These are phyloP conservation scores for Laterallus jamaicensis DNA, from an alignment of 2,113 vertebrate genomes.

Conservation along the genomic window DNA sequence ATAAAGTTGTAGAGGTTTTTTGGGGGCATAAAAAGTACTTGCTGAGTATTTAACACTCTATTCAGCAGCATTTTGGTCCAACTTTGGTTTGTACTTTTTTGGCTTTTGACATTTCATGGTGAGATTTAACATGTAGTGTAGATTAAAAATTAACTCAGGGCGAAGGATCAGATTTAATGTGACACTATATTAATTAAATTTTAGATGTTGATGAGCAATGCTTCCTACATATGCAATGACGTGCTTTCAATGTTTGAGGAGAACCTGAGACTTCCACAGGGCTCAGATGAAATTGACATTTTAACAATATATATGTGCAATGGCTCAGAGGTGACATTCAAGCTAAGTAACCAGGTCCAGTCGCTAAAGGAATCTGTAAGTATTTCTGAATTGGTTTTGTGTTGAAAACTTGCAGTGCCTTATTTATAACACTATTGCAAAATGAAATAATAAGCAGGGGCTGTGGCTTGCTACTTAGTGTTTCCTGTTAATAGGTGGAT, in stretches of 20 bases:
- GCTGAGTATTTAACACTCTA: neutral
- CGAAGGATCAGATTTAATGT: neutral
- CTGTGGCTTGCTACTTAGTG: neutral
- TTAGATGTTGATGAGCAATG: conserved; percentile 50
- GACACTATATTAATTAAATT: neutral
- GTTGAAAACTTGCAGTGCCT: neutral
- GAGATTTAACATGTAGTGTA: neutral
- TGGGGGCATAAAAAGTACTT: neutral
- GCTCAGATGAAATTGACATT: neutral
- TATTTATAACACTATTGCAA: neutral
- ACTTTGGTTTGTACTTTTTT: neutral
- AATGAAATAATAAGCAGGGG: neutral
- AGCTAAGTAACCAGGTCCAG: neutral
- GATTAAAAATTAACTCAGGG: too few relatives aligned
- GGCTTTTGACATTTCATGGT: neutral
- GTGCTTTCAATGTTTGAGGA: neutral
- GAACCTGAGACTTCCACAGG: neutral
- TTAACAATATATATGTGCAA: neutral
- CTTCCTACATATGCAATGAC: neutral
- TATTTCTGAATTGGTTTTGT: neutral
- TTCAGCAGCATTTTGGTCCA: neutral
- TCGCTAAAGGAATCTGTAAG: conserved; percentile 47
- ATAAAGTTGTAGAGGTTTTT: neutral
- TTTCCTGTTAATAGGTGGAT: neutral
- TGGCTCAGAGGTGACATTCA: neutral